A percentile compares a stretch with the other conserved stretches of the same genome.
These are phyloP conservation scores for Cuculus canorus DNA, from an alignment of 2,797 vertebrate species.

Conservation along the genomic window DNA sequence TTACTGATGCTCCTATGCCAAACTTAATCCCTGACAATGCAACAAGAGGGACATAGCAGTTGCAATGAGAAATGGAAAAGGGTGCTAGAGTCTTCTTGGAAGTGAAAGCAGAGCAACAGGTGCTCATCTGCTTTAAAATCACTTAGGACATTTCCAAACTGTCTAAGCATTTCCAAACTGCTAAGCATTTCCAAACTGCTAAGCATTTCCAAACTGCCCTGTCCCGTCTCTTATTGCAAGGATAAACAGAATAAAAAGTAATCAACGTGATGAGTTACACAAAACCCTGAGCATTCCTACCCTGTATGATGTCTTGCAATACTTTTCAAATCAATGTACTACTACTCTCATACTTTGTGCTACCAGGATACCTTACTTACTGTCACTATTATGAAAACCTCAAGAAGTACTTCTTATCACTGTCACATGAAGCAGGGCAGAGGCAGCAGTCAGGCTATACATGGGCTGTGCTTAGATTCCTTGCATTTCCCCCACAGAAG, in stretches of 20 bases:
- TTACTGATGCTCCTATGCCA: not conserved
- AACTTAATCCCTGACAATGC: not conserved
- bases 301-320: not conserved
- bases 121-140: not conserved
- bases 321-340: not conserved
- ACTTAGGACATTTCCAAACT: not conserved
- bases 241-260: not conserved
- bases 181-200: not conserved
- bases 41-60: not conserved
- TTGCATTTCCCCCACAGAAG: not conserved
- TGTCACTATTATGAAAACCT: not conserved
- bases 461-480: not conserved
- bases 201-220: not conserved
- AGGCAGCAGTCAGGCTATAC: not conserved
- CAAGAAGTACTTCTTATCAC: not conserved
- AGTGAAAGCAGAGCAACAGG: not conserved
- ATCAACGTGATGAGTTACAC: not conserved
- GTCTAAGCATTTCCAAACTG: not conserved
- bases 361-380: not conserved
- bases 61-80: not conserved
- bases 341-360: not conserved
- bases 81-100: not conserved
- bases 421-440: not conserved
- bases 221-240: not conserved
- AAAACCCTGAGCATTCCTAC: not conserved